These are phyloP conservation scores for Hydrocynus forskahlii DNA, from an alignment of 2,797 vertebrate species.

Conservation along the genomic window DNA sequence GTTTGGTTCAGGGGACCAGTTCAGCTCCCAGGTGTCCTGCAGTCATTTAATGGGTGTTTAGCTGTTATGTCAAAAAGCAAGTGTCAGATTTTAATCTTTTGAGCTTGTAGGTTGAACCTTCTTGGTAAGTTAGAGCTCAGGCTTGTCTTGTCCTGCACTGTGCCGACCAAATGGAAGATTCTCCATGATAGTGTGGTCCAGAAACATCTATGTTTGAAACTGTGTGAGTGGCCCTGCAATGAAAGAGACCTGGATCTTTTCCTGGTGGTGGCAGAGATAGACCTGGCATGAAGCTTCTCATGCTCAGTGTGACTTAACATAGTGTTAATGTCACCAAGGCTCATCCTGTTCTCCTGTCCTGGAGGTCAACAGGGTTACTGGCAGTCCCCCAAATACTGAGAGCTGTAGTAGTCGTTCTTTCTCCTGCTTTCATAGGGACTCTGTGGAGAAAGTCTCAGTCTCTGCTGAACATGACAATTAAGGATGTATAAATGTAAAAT, in stretches of 20 bases:
- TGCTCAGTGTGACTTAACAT: constrained; percentile 15
- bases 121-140: background rate
- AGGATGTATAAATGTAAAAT: background rate
- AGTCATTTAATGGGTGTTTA: background rate
- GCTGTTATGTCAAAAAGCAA: background rate
- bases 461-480: background rate
- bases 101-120: background rate
- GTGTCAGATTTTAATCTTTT: background rate
- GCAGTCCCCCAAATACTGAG: constrained; percentile 21
- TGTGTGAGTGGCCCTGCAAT: constrained; percentile 1
- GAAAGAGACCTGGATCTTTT: constrained; percentile 37
- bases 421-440: constrained; percentile 14
- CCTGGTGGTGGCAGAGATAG: constrained; percentile 3
- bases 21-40: background rate
- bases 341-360: constrained; percentile 5
- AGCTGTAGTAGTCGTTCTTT: background rate
- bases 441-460: constrained; percentile 32
- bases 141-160: background rate
- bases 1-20: constrained; percentile 13
- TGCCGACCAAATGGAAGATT: constrained; percentile 24
- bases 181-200: constrained; percentile 16
- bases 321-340: constrained; percentile 38
- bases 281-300: constrained; percentile 15
- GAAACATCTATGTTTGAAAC: constrained; percentile 34
- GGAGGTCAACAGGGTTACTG: constrained; percentile 25